phyloP scores from a whole-genome alignment of 2,888 invertebrate genomes.

The Gymnocheta viridis region DNA sequence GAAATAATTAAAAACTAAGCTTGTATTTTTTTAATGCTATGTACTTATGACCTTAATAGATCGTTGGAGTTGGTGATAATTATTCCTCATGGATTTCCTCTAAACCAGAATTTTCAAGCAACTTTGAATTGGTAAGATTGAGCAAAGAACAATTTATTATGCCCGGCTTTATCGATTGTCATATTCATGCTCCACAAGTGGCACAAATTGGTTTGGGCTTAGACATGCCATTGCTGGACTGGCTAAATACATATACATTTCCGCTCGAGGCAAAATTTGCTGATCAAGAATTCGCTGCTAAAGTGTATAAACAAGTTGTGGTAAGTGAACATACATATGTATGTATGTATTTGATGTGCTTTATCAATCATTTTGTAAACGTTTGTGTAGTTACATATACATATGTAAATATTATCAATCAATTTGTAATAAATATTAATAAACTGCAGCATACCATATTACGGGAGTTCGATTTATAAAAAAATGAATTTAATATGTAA shows the following conservation, averaged over 20 bases:
- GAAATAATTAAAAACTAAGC: neutral
- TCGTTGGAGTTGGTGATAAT: constrained; percentile 80
- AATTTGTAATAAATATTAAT: neutral
- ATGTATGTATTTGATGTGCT: neutral
- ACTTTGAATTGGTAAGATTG: constrained; percentile 73
- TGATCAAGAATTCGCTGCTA: constrained; percentile 86
- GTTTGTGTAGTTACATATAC: neutral
- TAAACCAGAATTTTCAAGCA: constrained; percentile 10
- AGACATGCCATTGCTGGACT: constrained; percentile 90
- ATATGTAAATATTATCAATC: neutral
- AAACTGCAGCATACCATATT: neutral
- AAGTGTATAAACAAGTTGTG: constrained; percentile 90
- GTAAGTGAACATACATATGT: too few species aligned
- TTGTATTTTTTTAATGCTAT: neutral
- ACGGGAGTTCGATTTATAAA: neutral
- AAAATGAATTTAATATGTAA: too few species aligned
- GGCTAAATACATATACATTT: constrained; percentile 93
- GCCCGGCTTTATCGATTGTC: constrained; percentile 94
- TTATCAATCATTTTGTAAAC: neutral
- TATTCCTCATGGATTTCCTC: constrained; percentile 74
- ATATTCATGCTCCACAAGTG: constrained; percentile 94
- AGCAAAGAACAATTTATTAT: constrained; percentile 87
- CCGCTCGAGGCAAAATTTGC: constrained; percentile 89
- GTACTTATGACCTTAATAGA: constrained; percentile 76
- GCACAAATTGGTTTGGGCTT: constrained; percentile 93